Evolutionary conservation across 2,888 invertebrate genomes (phyloP), one percentile per base, ranked within the genome.

Genomic region (Drosophila affinis): DNA sequence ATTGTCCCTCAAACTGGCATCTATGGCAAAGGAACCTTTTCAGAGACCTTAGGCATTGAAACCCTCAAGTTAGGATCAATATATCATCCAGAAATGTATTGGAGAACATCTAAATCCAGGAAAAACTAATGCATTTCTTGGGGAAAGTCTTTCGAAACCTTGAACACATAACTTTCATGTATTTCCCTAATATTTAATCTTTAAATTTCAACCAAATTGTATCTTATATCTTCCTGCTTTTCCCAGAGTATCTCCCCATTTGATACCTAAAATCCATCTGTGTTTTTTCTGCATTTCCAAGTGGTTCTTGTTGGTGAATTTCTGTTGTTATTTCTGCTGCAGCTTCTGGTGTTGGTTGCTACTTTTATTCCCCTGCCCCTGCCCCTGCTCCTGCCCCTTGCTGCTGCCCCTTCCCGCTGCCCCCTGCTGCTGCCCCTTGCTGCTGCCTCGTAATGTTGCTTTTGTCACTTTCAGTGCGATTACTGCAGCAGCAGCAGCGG

Each of bases 381-480:
- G 29, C 29, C 9, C 29, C 9, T 2, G 14, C 39, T 14, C 14
- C 39, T 5, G 29, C 29, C 9, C 29, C 9, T 2, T 39, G 32
- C 10, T 3, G 3, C 9, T 9, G 9, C 9, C 32, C 18, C 18
- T 21, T 21, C 18, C 2, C 18, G 18, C 18, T 21, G 14, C 39
- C 39, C 14, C 39, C n/a, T n/a, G n/a, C n/a, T n/a, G n/a, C n/a
- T 12, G 9, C 29, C 9, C 29, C 9, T 9, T 3, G 32, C 10
- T 3, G 3, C 9, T 9, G 9, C 9, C 32, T 9, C 32, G 29
- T 3, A 39, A 63, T 63, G 17, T 51, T 49, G 62, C 62, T 63
- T 48, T 24, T 63, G 51, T 29, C 62, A 53, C 48, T 64, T 48
- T 27, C 7, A 52, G 52, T 7, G n/a, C n/a, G 27, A 46, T 39